Base-by-base conservation (phyloP, 2,797 vertebrate species). In the Ceryle rudis region DNA sequence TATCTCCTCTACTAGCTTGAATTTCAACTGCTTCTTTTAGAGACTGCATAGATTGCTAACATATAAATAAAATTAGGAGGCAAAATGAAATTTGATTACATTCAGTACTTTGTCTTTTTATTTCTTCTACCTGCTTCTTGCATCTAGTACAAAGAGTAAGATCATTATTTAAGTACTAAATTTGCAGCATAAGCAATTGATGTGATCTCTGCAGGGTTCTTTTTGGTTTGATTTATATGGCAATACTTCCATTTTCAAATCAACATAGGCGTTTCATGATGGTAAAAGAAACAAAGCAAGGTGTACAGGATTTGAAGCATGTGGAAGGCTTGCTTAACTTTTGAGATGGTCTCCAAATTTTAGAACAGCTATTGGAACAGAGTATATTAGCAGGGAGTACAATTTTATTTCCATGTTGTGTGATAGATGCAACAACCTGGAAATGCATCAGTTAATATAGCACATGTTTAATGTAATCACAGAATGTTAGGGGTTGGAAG, bases 201-300 rank as follows among this genome's bases (percentile, higher is more conserved):
- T 73, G 23, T 64, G 35, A 11, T 81, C 14, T 89, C 19, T 70
- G 11, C 21, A 11, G 31, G 14, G 14, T 74, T 15, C 14, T 71
- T 3, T 86, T 33, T 5, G 4, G 10, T 67, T 82, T 87, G 64
- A 31, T 95, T 80, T 84, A 14, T 28, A 3, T 29, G 37, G 39
- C 87, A 77, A 47, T 85, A 23, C 31, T 89, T 84, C 3, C 10
- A 0, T 80, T 17, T 85, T 85, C n/a, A 54, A 89, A 62, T 60
- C 35, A n/a, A 10, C 0, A 0, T 31, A 0, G 20, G 21, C 55
- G 10, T 64, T 89, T 86, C 22, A 7, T 35, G 18, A 31, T 42
- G 33, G 19, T 69, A 39, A 84, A 44, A 25, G 14, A 72, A 60
- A 46, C 10, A 49, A 72, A 81, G 22, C 19, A 64, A 62, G 52